Evolutionary conservation across 1,140 invertebrate species (phyloP).

Genomic region (Pseudomyrmex pallidus): DNA sequence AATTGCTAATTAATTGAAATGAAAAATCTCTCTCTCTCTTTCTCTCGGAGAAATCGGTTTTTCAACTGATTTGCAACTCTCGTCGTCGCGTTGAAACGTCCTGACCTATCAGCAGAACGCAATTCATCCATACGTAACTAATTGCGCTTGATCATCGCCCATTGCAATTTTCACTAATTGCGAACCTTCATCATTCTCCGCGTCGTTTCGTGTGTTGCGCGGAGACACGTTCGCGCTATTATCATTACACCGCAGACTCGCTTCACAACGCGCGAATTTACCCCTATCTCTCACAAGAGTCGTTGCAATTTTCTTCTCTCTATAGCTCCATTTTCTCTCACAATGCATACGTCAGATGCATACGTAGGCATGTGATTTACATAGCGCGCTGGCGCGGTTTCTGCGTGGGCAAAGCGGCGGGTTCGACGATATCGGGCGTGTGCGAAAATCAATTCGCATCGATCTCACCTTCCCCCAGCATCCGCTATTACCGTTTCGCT

Average conservation of each 20-base stretch:
- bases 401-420: slow-evolving; percentile 19
- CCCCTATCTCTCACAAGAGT: background rate
- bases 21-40: background rate
- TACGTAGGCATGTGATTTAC: slow-evolving; percentile 23
- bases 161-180: slow-evolving; percentile 6
- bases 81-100: background rate
- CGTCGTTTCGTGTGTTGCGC: background rate
- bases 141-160: slow-evolving; percentile 8
- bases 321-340: slow-evolving; percentile 28
- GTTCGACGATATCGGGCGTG: background rate
- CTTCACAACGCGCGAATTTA: background rate
- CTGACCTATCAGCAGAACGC: background rate
- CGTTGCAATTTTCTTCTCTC: slow-evolving; percentile 21
- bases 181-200: slow-evolving; percentile 4
- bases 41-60: background rate
- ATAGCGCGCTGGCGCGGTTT: background rate
- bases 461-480: background rate
- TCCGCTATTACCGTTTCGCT: slow-evolving; percentile 32
- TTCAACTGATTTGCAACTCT: slow-evolving; percentile 23
- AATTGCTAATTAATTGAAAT: slow-evolving; percentile 3
- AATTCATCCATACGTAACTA: background rate
- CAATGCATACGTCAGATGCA: background rate
- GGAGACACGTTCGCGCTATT: background rate
- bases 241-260: background rate
- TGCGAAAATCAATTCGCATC: slow-evolving; percentile 41